Evolutionary conservation across 2,113 vertebrate genomes (phyloP).

Genomic region (Neolamprologus variostigma): DNA sequence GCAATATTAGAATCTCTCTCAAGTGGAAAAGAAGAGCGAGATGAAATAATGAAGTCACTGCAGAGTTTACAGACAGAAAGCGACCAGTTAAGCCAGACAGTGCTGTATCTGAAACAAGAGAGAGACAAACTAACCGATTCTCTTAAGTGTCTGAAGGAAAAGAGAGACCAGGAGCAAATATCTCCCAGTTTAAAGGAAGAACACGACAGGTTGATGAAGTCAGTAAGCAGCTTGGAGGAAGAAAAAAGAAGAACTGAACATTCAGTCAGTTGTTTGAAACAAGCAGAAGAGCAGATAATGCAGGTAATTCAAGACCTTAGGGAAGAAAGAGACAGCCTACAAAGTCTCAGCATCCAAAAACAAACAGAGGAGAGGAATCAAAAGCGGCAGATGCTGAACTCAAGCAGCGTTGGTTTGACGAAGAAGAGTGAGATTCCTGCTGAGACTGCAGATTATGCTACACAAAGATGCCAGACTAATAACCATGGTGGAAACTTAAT

Average conservation of each 20-base stretch:
- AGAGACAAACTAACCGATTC: neutral
- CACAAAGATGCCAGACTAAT: neutral
- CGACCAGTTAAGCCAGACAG: slow-evolving; percentile 15
- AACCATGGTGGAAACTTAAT: neutral
- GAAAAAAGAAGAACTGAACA: slow-evolving; percentile 23
- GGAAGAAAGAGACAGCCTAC: slow-evolving; percentile 5
- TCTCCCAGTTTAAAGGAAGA: neutral
- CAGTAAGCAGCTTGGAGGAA: slow-evolving; percentile 21
- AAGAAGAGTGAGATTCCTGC: neutral
- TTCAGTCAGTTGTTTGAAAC: slow-evolving; percentile 37
- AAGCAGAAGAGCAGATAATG: slow-evolving; percentile 19
- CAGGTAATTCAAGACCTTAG: neutral
- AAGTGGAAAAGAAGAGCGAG: slow-evolving; percentile 9
- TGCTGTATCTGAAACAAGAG: slow-evolving; percentile 36
- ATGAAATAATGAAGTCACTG: neutral
- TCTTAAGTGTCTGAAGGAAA: neutral
- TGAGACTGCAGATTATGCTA: neutral
- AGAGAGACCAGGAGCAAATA: slow-evolving; percentile 5
- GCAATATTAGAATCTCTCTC: slow-evolving; percentile 6
- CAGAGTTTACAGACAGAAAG: slow-evolving; percentile 36
- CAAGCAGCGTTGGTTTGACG: neutral
- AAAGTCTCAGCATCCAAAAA: neutral
- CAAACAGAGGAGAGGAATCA: neutral
- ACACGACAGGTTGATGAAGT: neutral
- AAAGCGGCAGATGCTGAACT: neutral